Evolutionary conservation across 2,113 vertebrate genomes (phyloP).

Genomic region (Piaya cayana): DNA sequence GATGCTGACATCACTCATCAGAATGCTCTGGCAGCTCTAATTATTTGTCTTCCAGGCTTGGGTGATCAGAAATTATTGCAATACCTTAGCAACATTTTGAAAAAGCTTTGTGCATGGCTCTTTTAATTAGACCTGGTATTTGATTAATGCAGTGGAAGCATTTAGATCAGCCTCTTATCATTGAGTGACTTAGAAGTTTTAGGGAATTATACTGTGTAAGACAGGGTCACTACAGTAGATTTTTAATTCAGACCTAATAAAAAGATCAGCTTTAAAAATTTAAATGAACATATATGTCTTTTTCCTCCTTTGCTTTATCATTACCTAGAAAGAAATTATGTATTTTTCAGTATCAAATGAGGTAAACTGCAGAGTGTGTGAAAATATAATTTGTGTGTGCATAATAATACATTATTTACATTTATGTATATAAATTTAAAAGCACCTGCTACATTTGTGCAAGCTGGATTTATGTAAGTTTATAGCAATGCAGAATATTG

Average conservation of each 20-base stretch:
- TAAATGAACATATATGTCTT: slow-evolving; percentile 54
- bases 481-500: background rate
- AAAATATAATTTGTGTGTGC: slow-evolving; percentile 35
- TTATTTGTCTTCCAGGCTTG: slow-evolving; percentile 99
- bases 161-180: slow-evolving; percentile 96
- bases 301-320: slow-evolving; percentile 37
- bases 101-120: slow-evolving; percentile 97
- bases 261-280: slow-evolving; percentile 56
- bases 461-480: slow-evolving; percentile 27
- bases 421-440: slow-evolving; percentile 23
- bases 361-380: background rate
- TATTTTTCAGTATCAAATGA: slow-evolving; percentile 10
- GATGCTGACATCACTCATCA: slow-evolving; percentile 99
- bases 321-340: slow-evolving; percentile 32
- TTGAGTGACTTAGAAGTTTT: slow-evolving; percentile 95
- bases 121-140: slow-evolving; percentile 99
- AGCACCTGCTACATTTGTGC: slow-evolving; percentile 21
- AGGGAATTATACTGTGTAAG: slow-evolving; percentile 90
- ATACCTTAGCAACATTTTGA: slow-evolving; percentile 99
- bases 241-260: slow-evolving; percentile 66
- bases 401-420: slow-evolving; percentile 36
- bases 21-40: slow-evolving; percentile 99
- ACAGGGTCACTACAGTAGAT: slow-evolving; percentile 82
- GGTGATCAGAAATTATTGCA: slow-evolving; percentile 99
- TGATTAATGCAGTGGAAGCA: slow-evolving; percentile 99